phyloP scores from a whole-genome alignment of 2,888 invertebrate species.

The Podabrus alpinus region DNA sequence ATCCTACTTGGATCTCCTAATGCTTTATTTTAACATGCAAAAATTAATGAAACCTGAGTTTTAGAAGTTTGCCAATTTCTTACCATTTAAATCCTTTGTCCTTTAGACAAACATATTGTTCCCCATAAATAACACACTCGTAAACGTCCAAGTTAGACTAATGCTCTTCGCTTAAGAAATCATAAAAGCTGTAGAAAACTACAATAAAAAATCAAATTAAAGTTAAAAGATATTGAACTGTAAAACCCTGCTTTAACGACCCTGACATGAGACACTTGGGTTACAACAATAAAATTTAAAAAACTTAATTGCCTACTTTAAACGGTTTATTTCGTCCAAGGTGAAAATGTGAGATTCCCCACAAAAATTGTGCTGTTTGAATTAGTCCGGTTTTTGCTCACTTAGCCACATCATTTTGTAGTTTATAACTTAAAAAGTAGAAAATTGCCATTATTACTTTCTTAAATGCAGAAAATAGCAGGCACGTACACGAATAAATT shows the following conservation, averaged over 20 bases:
- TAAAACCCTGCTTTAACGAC: not conserved
- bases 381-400: no score
- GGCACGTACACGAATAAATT: conserved; percentile 1
- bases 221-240: not conserved
- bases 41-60: not conserved
- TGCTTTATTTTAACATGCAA: not conserved
- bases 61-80: not conserved
- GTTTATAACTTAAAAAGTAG: not conserved
- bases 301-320: not conserved
- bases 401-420: not conserved
- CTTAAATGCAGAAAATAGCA: conserved; percentile 1
- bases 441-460: conserved; percentile 11
- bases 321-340: not conserved
- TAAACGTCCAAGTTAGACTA: conserved; percentile 8
- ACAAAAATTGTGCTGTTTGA: not conserved
- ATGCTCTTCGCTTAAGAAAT: conserved; percentile 1
- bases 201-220: not conserved
- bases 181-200: conserved; percentile 1
- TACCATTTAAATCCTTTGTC: not conserved
- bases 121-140: not conserved
- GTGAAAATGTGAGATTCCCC: not conserved
- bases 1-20: not conserved
- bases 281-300: not conserved
- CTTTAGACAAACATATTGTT: conserved; percentile 2
- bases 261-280: not conserved